These are phyloP conservation scores for Etheostoma spectabile DNA, from an alignment of 2,113 vertebrate genomes.

Conservation along the genomic window DNA sequence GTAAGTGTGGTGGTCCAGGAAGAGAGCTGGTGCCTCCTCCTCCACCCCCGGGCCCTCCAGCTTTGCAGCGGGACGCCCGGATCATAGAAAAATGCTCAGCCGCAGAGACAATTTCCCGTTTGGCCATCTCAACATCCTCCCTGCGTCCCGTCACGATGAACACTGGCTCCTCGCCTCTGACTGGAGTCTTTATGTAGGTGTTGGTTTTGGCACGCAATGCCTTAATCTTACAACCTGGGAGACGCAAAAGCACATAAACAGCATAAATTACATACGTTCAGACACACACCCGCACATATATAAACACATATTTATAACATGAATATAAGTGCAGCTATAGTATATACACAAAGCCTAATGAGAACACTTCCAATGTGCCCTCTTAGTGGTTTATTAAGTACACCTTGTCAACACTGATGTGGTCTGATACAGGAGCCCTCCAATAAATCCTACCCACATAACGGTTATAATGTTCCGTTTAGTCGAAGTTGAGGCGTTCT, in stretches of 20 bases:
- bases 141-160: constrained; percentile 96
- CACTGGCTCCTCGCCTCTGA: constrained; percentile 93
- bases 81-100: constrained; percentile 98
- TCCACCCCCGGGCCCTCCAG: constrained; percentile 62
- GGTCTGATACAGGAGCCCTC: background rate
- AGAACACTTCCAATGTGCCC: background rate
- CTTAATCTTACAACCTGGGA: constrained; percentile 97
- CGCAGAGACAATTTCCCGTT: constrained; percentile 94
- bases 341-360: background rate
- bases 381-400: background rate
- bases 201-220: constrained; percentile 97
- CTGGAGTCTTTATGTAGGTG: constrained; percentile 97
- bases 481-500: too few species aligned
- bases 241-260: constrained; percentile 2
- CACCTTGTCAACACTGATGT: background rate
- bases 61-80: constrained; percentile 92
- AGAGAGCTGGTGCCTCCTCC: constrained; percentile 72
- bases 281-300: background rate
- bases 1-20: constrained; percentile 92
- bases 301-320: background rate
- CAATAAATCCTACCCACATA: background rate
- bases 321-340: background rate
- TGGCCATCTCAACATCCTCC: constrained; percentile 98
- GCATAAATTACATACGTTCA: background rate
- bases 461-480: background rate